Evolutionary conservation across 2,113 vertebrate species (phyloP), one percentile per base, ranked within the genome.

Genomic region (Odocoileus hemionus): DNA sequence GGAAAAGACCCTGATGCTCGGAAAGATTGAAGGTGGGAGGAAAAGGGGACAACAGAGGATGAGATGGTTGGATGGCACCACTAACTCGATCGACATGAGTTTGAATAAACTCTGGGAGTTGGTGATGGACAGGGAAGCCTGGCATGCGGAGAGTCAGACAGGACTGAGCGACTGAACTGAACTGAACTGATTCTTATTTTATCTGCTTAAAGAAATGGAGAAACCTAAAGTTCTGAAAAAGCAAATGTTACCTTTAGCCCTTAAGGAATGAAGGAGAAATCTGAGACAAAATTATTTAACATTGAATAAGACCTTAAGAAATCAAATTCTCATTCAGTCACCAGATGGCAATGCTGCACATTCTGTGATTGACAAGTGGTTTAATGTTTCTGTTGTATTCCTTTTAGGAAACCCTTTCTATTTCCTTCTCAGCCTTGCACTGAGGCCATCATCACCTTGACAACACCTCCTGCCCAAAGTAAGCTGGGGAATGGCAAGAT

Each of bases 171-270:
- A 70, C 67, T 70, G 36, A 23, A 70, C 67, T 54, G 52, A 54
- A 17, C 52, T 70, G n/a, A 70, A 17, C 52, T 70, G 64, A 61
- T 5, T 93, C 64, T 92, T 93, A 70, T 21, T 33, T 93, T 88
- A n/a, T 83, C 33, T 86, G 52, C 36, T 94, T n/a, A 94, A 57
- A 94, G 36, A 26, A 58, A 91, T n/a, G 17, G 55, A 92, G 82
- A 95, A 97, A 92, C 78, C 64, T 67, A 70, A 91, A 64, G 54
- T 91, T 94, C 60, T 88, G 17, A 60, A 83, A 96, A 96, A 86
- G 17, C 1, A 93, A 91, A 39, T 10, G 6, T 95, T 92, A 92
- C n/a, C 15, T 86, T 89, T 45, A 96, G 52, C 47, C 96, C 74
- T 96, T 74, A 86, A 82, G 43, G 45, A 91, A 87, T 43, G n/a